Evolutionary conservation across 2,113 vertebrate species (phyloP).

Genomic region (Nansenia antarctica): DNA sequence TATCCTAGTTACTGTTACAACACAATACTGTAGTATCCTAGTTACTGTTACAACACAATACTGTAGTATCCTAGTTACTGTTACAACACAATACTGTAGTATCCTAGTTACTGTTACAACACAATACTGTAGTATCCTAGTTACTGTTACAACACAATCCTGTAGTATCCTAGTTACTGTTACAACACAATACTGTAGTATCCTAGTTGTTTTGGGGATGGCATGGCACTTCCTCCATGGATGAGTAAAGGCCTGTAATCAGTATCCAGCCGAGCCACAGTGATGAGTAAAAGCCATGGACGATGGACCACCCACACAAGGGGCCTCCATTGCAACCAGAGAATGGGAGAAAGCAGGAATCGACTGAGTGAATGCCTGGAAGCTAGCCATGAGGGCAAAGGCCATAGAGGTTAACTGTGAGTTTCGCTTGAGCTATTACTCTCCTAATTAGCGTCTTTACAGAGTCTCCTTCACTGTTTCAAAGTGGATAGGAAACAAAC

Average conservation of each 20-base stretch:
- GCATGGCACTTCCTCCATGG: constrained; percentile 32
- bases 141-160: constrained; percentile 36
- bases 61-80: too few relatives aligned
- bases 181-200: constrained; percentile 32
- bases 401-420: constrained; percentile 55
- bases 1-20: too few relatives aligned
- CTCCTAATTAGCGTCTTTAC: constrained; percentile 52
- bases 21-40: constrained; percentile 37
- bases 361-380: constrained; percentile 43
- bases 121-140: constrained; percentile 37
- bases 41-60: constrained; percentile 39
- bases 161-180: too few relatives aligned
- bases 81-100: constrained; percentile 33
- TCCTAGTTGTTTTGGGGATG: constrained; percentile 50
- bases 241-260: constrained; percentile 30
- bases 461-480: constrained; percentile 41
- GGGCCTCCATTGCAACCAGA: constrained; percentile 6
- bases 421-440: constrained; percentile 59
- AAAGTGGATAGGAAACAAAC: constrained; percentile 53
- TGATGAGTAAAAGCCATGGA: constrained; percentile 30
- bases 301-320: constrained; percentile 42
- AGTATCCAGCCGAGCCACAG: constrained; percentile 3
- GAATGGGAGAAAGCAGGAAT: constrained; percentile 22
- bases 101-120: too few relatives aligned
- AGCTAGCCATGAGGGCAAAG: constrained; percentile 43